A percentile compares a stretch with the other conserved stretches of the same genome.
Conservation (phyloP, 2,113 vertebrate species). For the Cyprinus carpio region DNA sequence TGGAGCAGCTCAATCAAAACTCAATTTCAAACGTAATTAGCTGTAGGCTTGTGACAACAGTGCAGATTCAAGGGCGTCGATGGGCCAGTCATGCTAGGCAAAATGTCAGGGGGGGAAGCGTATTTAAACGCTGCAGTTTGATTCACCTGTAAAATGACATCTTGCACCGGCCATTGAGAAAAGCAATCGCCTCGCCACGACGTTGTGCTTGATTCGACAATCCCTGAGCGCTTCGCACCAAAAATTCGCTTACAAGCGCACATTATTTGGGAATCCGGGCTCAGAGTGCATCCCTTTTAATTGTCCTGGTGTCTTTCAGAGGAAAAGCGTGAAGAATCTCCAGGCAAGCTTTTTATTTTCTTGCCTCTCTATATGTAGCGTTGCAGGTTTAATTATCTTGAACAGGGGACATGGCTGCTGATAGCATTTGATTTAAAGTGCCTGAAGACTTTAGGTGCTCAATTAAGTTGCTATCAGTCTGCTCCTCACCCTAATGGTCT, state of each 20-base stretch:
- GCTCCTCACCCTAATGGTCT: constrained; percentile 95
- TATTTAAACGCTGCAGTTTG: constrained; percentile 53
- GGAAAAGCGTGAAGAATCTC: constrained; percentile 44
- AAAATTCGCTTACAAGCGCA: constrained; percentile 13
- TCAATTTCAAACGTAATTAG: constrained; percentile 99
- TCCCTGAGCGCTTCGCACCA: constrained; percentile 25
- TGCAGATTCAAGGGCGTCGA: constrained; percentile 67
- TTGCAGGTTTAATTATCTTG: constrained; percentile 90
- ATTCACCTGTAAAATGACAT: constrained; percentile 53
- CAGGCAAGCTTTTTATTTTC: constrained; percentile 50
- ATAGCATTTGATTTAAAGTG: constrained; percentile 97
- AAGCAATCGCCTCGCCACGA: constrained; percentile 21
- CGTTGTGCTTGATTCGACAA: constrained; percentile 33
- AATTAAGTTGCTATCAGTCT: constrained; percentile 97
- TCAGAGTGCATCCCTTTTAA: constrained; percentile 39
- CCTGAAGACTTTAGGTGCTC: constrained; percentile 93
- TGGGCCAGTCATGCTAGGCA: constrained; percentile 62
- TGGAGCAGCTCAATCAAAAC: constrained; percentile 99
- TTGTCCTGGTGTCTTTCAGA: constrained; percentile 53
- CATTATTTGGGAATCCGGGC: constrained; percentile 10
- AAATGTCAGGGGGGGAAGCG: constrained; percentile 54
- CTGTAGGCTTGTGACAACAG: constrained; percentile 93
- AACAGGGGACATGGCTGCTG: constrained; percentile 86
- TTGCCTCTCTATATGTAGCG: constrained; percentile 50
- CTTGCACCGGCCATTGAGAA: constrained; percentile 45